Percentiles rank a stretch among this genome's conserved stretches.
Evolutionary conservation across 2,888 invertebrate species (phyloP).

Genomic region (Archaeoteleia sp.): DNA sequence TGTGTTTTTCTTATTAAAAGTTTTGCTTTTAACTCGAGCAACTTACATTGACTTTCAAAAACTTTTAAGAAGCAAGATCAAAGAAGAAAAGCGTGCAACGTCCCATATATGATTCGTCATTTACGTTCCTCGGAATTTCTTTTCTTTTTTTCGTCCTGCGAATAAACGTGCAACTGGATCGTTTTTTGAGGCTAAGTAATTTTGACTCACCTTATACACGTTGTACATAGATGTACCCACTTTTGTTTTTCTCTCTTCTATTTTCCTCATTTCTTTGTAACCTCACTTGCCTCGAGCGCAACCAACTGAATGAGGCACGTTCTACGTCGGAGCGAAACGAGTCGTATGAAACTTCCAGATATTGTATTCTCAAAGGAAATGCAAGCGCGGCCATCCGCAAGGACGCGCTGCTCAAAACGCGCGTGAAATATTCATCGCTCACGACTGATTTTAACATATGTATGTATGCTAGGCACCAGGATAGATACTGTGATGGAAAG

Average conservation of each 20-base stretch:
- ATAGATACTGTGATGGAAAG: conserved; percentile 13
- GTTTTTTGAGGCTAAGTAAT: not conserved
- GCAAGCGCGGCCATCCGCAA: conserved; percentile 45
- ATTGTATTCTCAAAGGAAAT: conserved; percentile 47
- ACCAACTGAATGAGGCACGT: conserved; percentile 46
- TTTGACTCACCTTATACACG: not conserved
- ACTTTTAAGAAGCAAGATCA: too few species aligned
- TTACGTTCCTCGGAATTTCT: too few species aligned
- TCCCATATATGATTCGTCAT: too few species aligned
- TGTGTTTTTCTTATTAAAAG: too few species aligned
- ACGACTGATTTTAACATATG: conserved; percentile 38
- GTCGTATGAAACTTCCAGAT: conserved; percentile 42
- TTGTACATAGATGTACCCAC: not conserved
- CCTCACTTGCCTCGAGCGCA: conserved; percentile 23
- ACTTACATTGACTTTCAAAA: too few species aligned
- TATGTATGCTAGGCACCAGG: conserved; percentile 13
- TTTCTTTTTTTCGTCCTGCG: too few species aligned
- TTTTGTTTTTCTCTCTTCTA: conserved; percentile 22
- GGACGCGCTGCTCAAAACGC: conserved; percentile 39
- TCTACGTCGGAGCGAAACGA: conserved; percentile 44
- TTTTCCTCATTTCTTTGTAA: conserved; percentile 32
- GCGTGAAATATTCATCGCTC: conserved; percentile 42
- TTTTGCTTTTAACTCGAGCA: too few species aligned
- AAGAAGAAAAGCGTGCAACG: too few species aligned
- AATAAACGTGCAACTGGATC: too few species aligned